Evolutionary conservation across 2,113 vertebrate species (phyloP), one percentile per base, ranked within the genome.

Genomic region (Dromas ardeola): DNA sequence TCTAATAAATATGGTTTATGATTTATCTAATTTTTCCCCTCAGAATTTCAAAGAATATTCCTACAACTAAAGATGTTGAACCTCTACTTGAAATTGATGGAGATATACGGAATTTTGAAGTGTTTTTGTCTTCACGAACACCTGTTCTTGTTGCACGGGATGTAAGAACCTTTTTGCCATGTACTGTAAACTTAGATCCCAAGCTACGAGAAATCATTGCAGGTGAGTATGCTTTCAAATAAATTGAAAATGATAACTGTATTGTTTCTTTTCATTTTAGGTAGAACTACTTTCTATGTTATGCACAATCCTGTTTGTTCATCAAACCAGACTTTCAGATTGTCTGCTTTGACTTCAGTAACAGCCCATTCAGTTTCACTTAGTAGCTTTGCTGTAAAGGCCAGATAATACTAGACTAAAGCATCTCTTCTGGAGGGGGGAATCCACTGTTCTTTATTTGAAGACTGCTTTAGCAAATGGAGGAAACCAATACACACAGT

Each of bases 151-250:
- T 99, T 26, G 98, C 99, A 67, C 98, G 98, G 77, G 99, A 99
- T 85, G 99, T 99, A 36, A 99, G 99, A 95, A 99, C 98, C 72
- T 99, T 99, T 94, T 97, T 99, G 95, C 99, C 99, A 8, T 99
- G 99, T 96, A 99, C 99, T 2, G 99, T 99, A 66, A 99, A 99
- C 95, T 97, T 99, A 86, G 99, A 99, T 97, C 99, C 99, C 92
- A 99, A 99, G 95, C 98, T 99, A 3, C 98, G 99, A 91, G 99
- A 99, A 97, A 99, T 99, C 88, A 99, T 99, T 94, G 99, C 99
- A 98, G 99, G 99, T 99, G 71, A 91, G 93, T 79, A 5, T 81
- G 38, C 58, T 78, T 86, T 70, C 29, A 73, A 45, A 42, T 72
- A 58, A 89, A 52, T 52, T 18, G 23, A 84, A 56, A 74, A 32